Base-by-base conservation (phyloP, 2,113 vertebrate genomes). In the Thryonomys swinderianus region DNA sequence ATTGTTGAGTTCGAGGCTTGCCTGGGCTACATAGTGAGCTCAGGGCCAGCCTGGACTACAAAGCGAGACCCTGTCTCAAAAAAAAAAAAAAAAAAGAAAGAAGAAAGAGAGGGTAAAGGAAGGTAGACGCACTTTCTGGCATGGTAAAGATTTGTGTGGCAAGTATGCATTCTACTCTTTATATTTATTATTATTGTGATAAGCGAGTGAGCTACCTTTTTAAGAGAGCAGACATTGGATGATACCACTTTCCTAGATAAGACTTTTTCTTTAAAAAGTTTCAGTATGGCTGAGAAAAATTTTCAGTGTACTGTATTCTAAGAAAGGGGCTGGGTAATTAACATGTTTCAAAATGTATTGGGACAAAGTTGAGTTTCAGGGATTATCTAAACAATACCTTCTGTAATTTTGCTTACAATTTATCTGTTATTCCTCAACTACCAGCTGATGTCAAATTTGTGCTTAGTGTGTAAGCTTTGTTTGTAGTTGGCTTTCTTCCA, bases 121-220 rank as follows among this genome's bases (percentile, higher is more conserved):
- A 18, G 20, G 32, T 45, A 85, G 57, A 53, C 81, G 87, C 20
- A n/a, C 0, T 2, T 61, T 94, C 78, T 76, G 8, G 21, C 85
- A 53, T 51, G n/a, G 86, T 84, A 67, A 85, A 85, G 76, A 85
- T 73, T 94, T 97, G 66, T 37, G 21, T 80, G 32, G 66, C 42
- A 6, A 1, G 21, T 69, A 64, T 79, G 1, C 5, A 11, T 57
- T 93, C 76, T 66, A 40, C 86, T 90, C 34, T 85, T 85, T 82
- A 55, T 74, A 80, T 93, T 96, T 81, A 79, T 95, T 82, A 86
- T 84, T 88, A 71, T n/a, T 78, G n/a, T 85, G 57, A 34, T 92
- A 71, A 91, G 66, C 79, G 91, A 92, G 45, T n/a, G 42, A 88
- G 25, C 45, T 45, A 51, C 55, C 16, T 64, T 20, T 27, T 61